Conservation (phyloP, 2,888 invertebrate genomes). For the Copidosoma aretas region DNA sequence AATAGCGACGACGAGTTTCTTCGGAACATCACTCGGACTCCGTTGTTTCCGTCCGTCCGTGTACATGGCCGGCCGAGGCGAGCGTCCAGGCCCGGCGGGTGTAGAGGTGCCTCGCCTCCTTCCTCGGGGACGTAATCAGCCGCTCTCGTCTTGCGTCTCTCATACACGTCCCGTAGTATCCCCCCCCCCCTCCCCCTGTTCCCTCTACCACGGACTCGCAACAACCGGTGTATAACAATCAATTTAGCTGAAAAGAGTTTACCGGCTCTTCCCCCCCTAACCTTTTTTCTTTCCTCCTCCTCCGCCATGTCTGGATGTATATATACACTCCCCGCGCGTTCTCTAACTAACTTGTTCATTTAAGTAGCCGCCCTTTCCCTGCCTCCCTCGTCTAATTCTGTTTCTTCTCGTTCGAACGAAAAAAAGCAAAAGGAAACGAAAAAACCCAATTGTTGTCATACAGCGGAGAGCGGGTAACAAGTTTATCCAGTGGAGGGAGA, state of each 20-base stretch:
- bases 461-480: no score
- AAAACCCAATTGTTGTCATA: no score
- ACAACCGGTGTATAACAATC: conserved; percentile 34
- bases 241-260: conserved; percentile 39
- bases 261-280: conserved; percentile 27
- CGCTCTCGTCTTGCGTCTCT: conserved; percentile 26
- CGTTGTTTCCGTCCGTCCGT: no score
- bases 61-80: no score
- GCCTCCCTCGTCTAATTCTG: background rate
- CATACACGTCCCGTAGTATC: conserved; percentile 39
- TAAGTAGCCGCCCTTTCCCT: conserved; percentile 3
- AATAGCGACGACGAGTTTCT: conserved; percentile 23
- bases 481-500: no score
- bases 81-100: no score
- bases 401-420: background rate
- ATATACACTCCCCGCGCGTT: background rate
- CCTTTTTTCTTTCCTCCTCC: background rate
- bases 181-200: conserved; percentile 16
- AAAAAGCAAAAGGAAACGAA: background rate
- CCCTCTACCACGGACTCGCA: conserved; percentile 36
- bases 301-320: background rate
- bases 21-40: no score
- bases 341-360: conserved; percentile 25
- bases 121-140: conserved; percentile 42
- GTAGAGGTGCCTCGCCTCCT: background rate